phyloP scores from a whole-genome alignment of 2,113 vertebrate species.

The Conger conger region DNA sequence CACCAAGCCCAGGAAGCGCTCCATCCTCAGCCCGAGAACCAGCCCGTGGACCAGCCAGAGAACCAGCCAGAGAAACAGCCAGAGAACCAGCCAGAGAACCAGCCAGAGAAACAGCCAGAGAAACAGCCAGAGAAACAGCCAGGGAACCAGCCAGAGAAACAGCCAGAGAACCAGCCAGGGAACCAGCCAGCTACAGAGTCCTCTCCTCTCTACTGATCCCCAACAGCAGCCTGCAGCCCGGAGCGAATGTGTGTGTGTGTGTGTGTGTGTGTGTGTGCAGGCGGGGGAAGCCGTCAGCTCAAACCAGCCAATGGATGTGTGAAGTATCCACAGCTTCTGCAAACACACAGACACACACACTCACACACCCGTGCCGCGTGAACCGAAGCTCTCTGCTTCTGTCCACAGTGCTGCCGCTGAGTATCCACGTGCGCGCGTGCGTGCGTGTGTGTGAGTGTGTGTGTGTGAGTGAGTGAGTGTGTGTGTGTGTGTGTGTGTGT shows the following conservation, averaged over 20 bases:
- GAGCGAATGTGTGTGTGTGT: neutral
- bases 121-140: too few relatives aligned
- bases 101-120: too few relatives aligned
- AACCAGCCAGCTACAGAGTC: too few relatives aligned
- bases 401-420: neutral
- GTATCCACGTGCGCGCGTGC: neutral
- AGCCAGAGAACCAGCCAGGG: neutral
- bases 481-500: too few relatives aligned
- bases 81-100: too few relatives aligned
- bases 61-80: too few relatives aligned
- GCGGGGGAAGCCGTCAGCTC: neutral
- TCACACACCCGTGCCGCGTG: neutral
- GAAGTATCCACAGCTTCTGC: neutral
- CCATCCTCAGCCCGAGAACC: constrained; percentile 69
- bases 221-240: neutral
- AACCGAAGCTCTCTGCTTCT: neutral
- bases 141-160: too few relatives aligned
- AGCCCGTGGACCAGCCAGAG: too few relatives aligned
- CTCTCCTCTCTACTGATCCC: neutral
- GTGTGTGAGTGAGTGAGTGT: too few relatives aligned
- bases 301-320: neutral
- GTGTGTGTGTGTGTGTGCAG: neutral
- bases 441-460: neutral
- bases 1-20: constrained; percentile 91
- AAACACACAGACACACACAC: too few relatives aligned